Percentiles rank a stretch among this genome's conserved stretches.
Conservation (phyloP, 2,888 invertebrate species). For the Diplolepis rosae region DNA sequence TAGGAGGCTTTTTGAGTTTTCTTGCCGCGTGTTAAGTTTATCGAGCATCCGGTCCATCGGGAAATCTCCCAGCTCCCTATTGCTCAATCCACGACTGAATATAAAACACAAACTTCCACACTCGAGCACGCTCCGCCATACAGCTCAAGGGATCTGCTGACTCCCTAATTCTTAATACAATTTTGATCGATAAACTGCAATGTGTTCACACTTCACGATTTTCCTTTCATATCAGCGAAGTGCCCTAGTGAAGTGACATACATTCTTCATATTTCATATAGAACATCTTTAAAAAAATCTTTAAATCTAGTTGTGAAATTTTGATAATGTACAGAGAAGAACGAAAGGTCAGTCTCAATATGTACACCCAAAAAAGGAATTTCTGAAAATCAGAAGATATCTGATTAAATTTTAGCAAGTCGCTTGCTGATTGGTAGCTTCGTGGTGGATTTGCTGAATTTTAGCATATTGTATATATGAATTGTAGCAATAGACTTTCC, state of each 20-base stretch:
- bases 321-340: too few species aligned
- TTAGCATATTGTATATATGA: too few species aligned
- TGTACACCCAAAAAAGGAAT: too few species aligned
- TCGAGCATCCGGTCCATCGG: slow-evolving; percentile 13
- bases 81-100: slow-evolving; percentile 25
- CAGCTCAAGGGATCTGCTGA: not conserved
- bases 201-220: not conserved
- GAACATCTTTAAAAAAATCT: too few species aligned
- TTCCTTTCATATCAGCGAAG: not conserved
- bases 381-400: too few species aligned
- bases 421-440: too few species aligned
- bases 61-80: slow-evolving; percentile 19
- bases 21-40: slow-evolving; percentile 22
- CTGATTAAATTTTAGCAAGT: too few species aligned
- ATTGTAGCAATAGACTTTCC: too few species aligned
- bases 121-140: not conserved
- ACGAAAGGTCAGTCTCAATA: too few species aligned
- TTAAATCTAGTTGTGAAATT: too few species aligned
- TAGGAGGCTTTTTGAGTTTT: slow-evolving; percentile 17
- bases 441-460: too few species aligned
- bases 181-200: not conserved
- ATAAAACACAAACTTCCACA: slow-evolving; percentile 21
- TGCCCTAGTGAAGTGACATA: not conserved
- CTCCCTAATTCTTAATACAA: slow-evolving; percentile 5
- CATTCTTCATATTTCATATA: not conserved